Percentiles rank a stretch among this genome's conserved stretches.
phyloP scores from a whole-genome alignment of 2,888 invertebrate genomes.

The Troilus luridus region DNA sequence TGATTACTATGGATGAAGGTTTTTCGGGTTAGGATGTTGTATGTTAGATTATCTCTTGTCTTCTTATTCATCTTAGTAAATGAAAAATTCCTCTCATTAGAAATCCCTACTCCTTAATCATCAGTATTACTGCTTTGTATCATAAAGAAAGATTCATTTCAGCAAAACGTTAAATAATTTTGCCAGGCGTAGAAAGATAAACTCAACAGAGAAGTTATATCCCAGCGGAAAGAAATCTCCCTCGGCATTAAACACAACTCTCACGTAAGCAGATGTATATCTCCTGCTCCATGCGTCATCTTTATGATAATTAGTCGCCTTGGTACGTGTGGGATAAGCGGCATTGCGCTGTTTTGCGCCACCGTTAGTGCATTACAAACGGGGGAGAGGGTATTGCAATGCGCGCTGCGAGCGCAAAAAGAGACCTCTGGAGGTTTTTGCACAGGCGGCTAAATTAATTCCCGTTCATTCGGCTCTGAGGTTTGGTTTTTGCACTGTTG shows the following conservation, averaged over 20 bases:
- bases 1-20: too few species aligned
- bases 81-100: neutral
- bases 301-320: constrained; percentile 5
- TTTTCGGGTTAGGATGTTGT: too few species aligned
- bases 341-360: constrained; percentile 18
- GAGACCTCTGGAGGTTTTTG: neutral
- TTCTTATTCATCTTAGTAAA: too few species aligned
- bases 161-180: neutral
- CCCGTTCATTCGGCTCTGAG: constrained; percentile 33
- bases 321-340: constrained; percentile 11
- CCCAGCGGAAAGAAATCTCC: neutral
- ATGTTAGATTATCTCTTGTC: too few species aligned
- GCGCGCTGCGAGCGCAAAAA: constrained; percentile 19
- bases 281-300: neutral
- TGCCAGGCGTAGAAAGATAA: neutral
- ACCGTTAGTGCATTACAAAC: constrained; percentile 22
- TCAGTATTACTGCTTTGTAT: neutral
- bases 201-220: constrained; percentile 6
- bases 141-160: neutral
- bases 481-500: constrained; percentile 1
- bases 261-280: constrained; percentile 25
- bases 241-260: neutral
- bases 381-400: neutral
- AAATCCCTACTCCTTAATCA: neutral
- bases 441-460: constrained; percentile 26